Conservation (phyloP, 2,888 invertebrate species). For the Phyllotreta cruciferae region DNA sequence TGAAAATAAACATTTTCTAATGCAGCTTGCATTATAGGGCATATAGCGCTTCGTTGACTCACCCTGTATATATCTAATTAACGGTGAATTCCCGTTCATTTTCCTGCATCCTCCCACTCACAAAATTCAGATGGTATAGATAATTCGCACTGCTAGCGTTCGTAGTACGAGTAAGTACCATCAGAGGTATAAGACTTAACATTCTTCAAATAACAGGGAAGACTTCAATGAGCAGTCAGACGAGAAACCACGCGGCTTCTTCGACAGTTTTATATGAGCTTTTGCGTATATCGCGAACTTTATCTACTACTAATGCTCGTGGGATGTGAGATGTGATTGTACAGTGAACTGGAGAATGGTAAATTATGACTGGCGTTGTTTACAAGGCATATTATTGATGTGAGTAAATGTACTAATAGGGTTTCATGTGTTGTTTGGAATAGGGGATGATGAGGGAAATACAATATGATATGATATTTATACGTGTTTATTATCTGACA, state of each 20-base stretch:
- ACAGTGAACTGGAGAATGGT: slow-evolving; percentile 14
- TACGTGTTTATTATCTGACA: too few species aligned
- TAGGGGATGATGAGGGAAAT: too few species aligned
- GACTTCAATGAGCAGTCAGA: slow-evolving; percentile 18
- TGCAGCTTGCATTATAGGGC: too few species aligned
- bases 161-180: neutral
- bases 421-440: too few species aligned
- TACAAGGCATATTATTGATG: neutral
- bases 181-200: slow-evolving; percentile 19
- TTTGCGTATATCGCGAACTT: slow-evolving; percentile 8
- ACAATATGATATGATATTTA: too few species aligned
- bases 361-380: slow-evolving; percentile 17
- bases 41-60: too few species aligned
- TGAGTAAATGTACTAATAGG: neutral
- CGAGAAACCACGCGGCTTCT: slow-evolving; percentile 14
- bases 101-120: too few species aligned
- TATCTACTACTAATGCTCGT: neutral
- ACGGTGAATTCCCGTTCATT: too few species aligned
- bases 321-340: slow-evolving; percentile 6
- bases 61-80: too few species aligned
- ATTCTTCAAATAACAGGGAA: slow-evolving; percentile 22
- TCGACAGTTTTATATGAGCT: neutral
- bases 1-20: too few species aligned
- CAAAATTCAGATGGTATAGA: neutral
- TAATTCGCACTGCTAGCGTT: neutral